Percentiles rank a stretch among this genome's conserved stretches.
Conservation (phyloP, 1,140 invertebrate species). For the Odontomachus brunneus region DNA sequence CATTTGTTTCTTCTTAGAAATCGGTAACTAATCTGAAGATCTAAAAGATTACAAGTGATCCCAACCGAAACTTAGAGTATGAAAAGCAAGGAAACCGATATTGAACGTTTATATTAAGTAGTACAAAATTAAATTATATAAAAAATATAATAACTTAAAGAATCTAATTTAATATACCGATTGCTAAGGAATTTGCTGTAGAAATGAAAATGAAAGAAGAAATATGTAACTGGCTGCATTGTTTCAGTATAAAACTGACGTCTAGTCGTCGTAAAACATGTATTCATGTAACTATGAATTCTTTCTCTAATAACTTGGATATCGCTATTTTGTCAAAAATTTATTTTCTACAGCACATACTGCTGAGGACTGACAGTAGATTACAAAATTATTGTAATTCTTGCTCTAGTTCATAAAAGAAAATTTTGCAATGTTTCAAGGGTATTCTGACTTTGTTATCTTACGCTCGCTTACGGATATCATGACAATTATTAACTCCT, state of each 20-base stretch:
- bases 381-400: too few relatives aligned
- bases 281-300: background rate
- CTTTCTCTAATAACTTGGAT: too few relatives aligned
- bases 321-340: too few relatives aligned
- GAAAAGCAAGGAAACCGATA: background rate
- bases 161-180: background rate
- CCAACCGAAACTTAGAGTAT: background rate
- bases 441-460: too few relatives aligned
- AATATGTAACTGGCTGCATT: background rate
- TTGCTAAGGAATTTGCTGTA: background rate
- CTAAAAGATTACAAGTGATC: background rate
- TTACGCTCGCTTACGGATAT: too few relatives aligned
- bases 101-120: background rate
- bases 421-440: too few relatives aligned
- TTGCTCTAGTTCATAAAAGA: too few relatives aligned
- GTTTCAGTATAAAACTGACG: background rate
- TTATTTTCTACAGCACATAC: too few relatives aligned
- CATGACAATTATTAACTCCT: too few relatives aligned
- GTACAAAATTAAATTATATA: background rate
- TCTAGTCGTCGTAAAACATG: background rate
- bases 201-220: background rate
- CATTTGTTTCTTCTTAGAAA: background rate
- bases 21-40: background rate
- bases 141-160: background rate
- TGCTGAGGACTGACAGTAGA: too few relatives aligned